Evolutionary conservation across 2,888 invertebrate species (phyloP).

Genomic region (Elmis aenea): DNA sequence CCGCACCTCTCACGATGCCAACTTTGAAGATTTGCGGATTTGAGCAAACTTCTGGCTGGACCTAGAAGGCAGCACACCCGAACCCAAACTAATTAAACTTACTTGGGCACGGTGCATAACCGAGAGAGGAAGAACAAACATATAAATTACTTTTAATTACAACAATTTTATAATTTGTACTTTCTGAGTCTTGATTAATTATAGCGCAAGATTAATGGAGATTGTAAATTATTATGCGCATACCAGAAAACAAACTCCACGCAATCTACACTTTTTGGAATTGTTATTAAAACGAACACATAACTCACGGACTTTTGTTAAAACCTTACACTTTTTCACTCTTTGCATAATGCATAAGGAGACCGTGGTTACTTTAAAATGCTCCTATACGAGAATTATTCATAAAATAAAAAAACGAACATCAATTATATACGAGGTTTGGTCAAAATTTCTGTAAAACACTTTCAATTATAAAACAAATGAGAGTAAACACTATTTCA

Average conservation of each 20-base stretch:
- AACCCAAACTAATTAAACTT: slow-evolving; percentile 40
- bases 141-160: slow-evolving; percentile 49
- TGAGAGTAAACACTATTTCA: too few species aligned
- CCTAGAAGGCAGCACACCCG: slow-evolving; percentile 17
- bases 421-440: too few species aligned
- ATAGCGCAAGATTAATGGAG: slow-evolving; percentile 42
- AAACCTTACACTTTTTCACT: too few species aligned
- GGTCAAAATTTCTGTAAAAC: too few species aligned
- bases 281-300: too few species aligned
- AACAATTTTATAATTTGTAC: slow-evolving; percentile 48
- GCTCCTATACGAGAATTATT: too few species aligned
- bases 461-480: too few species aligned
- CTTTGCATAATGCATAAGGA: too few species aligned
- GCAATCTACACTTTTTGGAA: slow-evolving; percentile 17
- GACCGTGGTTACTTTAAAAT: too few species aligned
- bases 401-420: too few species aligned
- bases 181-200: slow-evolving; percentile 46
- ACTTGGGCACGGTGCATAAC: slow-evolving; percentile 43
- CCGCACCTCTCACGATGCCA: slow-evolving; percentile 22
- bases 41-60: slow-evolving; percentile 13
- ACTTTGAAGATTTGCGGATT: slow-evolving; percentile 23
- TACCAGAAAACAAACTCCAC: slow-evolving; percentile 32
- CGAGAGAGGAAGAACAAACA: slow-evolving; percentile 38
- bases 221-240: slow-evolving; percentile 43
- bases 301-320: too few species aligned